These are phyloP conservation scores for Cetonia aurata DNA, from an alignment of 2,888 invertebrate genomes.

Conservation along the genomic window DNA sequence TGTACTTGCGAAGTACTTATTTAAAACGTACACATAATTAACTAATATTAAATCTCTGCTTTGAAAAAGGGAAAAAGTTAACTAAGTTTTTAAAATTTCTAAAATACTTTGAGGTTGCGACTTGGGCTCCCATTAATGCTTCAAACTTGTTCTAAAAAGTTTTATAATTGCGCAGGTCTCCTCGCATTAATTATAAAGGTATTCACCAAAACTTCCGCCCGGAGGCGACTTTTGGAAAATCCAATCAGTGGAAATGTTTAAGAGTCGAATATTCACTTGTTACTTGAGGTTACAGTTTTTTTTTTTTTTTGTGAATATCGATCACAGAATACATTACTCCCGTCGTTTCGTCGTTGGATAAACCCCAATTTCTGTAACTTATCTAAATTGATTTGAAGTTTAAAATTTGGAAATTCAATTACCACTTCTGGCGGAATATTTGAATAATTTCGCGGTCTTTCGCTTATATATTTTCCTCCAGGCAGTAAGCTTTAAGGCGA, in stretches of 20 bases:
- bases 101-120: slow-evolving; percentile 11
- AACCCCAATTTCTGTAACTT: slow-evolving; percentile 32
- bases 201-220: slow-evolving; percentile 32
- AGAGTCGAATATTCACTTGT: slow-evolving; percentile 24
- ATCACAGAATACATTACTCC: slow-evolving; percentile 25
- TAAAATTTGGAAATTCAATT: slow-evolving; percentile 37
- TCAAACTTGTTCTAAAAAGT: slow-evolving; percentile 31
- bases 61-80: slow-evolving; percentile 4
- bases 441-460: slow-evolving; percentile 26
- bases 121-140: background rate
- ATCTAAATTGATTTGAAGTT: slow-evolving; percentile 35
- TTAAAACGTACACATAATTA: slow-evolving; percentile 5
- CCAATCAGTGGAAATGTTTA: slow-evolving; percentile 27
- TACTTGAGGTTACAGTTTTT: background rate
- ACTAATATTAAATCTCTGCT: slow-evolving; percentile 1
- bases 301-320: slow-evolving; percentile 5
- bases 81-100: slow-evolving; percentile 20
- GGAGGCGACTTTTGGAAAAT: slow-evolving; percentile 15
- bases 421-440: slow-evolving; percentile 19
- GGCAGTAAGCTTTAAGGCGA: background rate
- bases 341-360: slow-evolving; percentile 10
- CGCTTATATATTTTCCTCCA: slow-evolving; percentile 17
- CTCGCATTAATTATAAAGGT: slow-evolving; percentile 36
- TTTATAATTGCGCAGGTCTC: slow-evolving; percentile 35
- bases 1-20: background rate